Percentiles rank a stretch among this genome's conserved stretches.
Evolutionary conservation across 2,797 vertebrate species (phyloP).

Genomic region (Fringilla coelebs): DNA sequence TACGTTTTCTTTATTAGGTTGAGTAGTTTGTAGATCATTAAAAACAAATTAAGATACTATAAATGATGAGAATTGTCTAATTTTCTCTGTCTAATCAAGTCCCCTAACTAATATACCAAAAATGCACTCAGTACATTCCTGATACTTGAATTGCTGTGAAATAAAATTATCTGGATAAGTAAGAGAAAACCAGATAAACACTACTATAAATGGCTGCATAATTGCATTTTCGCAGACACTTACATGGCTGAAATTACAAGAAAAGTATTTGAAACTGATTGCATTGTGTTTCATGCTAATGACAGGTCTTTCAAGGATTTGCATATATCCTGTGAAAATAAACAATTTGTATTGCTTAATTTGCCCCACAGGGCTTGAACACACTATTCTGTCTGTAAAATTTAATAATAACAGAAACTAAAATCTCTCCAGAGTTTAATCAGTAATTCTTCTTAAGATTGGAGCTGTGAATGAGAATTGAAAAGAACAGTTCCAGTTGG

Average conservation of each 20-base stretch:
- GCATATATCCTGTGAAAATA: background rate
- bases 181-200: background rate
- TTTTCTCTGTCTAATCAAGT: background rate
- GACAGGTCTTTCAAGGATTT: background rate
- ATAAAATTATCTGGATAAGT: background rate
- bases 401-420: background rate
- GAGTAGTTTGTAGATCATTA: background rate
- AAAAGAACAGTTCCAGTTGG: background rate
- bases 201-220: background rate
- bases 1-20: background rate
- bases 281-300: background rate
- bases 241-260: background rate
- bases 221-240: background rate
- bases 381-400: background rate
- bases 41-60: background rate
- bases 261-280: background rate
- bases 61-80: background rate
- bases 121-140: background rate
- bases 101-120: background rate
- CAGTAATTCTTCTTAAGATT: background rate
- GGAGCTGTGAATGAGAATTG: background rate
- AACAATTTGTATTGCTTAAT: background rate
- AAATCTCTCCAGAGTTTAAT: background rate
- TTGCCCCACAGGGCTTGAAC: background rate
- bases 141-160: background rate